These are phyloP conservation scores for Sminthurides bifidus DNA, from an alignment of 1,140 invertebrate species.

Conservation along the genomic window DNA sequence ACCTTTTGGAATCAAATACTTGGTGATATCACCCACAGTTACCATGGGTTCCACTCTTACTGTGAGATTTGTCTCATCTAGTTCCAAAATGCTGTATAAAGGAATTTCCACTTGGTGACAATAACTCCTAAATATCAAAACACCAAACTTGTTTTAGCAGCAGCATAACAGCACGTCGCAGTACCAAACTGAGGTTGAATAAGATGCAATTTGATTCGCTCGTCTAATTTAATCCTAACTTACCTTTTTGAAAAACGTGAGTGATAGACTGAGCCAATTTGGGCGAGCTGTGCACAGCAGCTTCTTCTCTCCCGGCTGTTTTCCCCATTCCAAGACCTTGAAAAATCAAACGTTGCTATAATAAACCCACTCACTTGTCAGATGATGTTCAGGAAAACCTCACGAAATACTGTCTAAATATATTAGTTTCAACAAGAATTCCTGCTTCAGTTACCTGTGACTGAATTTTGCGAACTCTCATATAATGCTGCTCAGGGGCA, in stretches of 20 bases:
- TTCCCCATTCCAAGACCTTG: conserved; percentile 46
- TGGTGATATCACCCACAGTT: conserved; percentile 44
- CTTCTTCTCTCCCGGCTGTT: conserved; percentile 41
- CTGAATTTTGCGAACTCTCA: conserved; percentile 47
- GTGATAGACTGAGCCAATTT: conserved; percentile 54
- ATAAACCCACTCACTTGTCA: not conserved
- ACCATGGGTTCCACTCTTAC: conserved; percentile 44
- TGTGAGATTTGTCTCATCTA: conserved; percentile 41
- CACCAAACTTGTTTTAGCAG: too few species aligned
- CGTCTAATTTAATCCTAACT: not conserved
- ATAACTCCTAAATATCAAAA: conserved; percentile 37
- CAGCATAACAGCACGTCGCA: too few species aligned
- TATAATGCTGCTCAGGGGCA: conserved; percentile 42
- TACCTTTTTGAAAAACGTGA: conserved; percentile 51
- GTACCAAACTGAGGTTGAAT: too few species aligned
- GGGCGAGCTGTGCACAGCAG: conserved; percentile 51
- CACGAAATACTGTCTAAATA: too few species aligned
- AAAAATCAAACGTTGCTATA: not conserved
- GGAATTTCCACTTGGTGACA: conserved; percentile 49
- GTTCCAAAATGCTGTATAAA: conserved; percentile 43
- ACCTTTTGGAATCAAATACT: conserved; percentile 40
- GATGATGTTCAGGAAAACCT: too few species aligned
- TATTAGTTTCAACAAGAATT: not conserved
- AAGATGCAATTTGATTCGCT: conserved; percentile 1
- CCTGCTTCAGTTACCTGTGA: conserved; percentile 35